Percentiles rank a stretch among this genome's conserved stretches.
Evolutionary conservation across 1,140 invertebrate genomes (phyloP).

Genomic region (Pseudomyrmex concolor): DNA sequence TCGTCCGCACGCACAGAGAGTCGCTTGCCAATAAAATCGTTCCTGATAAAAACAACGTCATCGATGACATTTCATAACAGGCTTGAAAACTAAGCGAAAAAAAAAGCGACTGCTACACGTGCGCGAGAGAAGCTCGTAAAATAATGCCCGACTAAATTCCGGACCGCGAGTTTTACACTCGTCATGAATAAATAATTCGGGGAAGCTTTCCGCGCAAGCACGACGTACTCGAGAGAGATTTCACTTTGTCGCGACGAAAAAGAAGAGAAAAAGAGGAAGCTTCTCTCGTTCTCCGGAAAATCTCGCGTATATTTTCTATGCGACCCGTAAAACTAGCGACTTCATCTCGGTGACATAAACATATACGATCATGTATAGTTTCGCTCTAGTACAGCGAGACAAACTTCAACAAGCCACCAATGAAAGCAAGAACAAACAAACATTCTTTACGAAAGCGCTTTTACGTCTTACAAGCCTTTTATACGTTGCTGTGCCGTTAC

Average conservation of each 20-base stretch:
- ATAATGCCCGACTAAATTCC: slow-evolving; percentile 46
- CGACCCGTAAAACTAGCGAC: slow-evolving; percentile 15
- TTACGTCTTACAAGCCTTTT: neutral
- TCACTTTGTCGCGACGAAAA: slow-evolving; percentile 42
- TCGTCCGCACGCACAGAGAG: neutral
- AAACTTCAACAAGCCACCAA: slow-evolving; percentile 10
- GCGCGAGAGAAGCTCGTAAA: slow-evolving; percentile 7
- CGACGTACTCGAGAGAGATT: slow-evolving; percentile 48
- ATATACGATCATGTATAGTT: neutral
- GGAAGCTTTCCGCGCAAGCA: slow-evolving; percentile 18
- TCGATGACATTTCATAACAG: slow-evolving; percentile 44
- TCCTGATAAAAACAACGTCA: neutral
- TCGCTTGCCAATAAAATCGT: slow-evolving; percentile 24
- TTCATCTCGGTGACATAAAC: slow-evolving; percentile 20
- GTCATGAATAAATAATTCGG: slow-evolving; percentile 56
- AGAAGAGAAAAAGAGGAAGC: neutral
- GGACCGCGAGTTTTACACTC: slow-evolving; percentile 40
- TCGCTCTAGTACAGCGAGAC: neutral
- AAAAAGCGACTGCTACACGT: slow-evolving; percentile 1
- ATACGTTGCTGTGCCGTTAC: neutral
- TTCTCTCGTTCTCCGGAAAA: slow-evolving; percentile 5
- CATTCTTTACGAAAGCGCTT: slow-evolving; percentile 23
- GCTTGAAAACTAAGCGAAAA: slow-evolving; percentile 22
- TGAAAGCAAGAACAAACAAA: slow-evolving; percentile 14
- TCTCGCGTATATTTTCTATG: slow-evolving; percentile 45